A percentile compares a stretch with the other conserved stretches of the same genome.
These are phyloP conservation scores for Chelidonichthys spinosus DNA, from an alignment of 2,797 vertebrate species.

Conservation along the genomic window DNA sequence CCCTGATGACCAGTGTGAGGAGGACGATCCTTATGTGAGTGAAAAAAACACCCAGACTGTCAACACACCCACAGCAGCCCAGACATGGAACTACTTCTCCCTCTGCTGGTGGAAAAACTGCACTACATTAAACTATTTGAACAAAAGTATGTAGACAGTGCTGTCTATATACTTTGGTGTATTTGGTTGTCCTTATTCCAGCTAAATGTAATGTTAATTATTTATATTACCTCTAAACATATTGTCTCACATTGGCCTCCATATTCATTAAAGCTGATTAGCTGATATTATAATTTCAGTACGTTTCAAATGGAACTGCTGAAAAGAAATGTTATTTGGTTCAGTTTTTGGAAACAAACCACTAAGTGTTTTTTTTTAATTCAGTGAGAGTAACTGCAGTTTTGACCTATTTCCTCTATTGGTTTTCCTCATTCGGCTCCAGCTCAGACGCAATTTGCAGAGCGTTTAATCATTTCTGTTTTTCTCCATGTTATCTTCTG, in stretches of 20 bases:
- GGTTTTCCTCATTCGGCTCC: constrained; percentile 2
- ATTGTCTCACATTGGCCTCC: background rate
- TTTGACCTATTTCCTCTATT: constrained; percentile 2
- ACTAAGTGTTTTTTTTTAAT: background rate
- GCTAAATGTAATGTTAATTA: no score
- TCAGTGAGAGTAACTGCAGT: background rate
- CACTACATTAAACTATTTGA: constrained; percentile 10
- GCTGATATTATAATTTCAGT: background rate
- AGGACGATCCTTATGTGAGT: constrained; percentile 95
- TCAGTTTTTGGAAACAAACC: background rate
- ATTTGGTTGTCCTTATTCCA: background rate
- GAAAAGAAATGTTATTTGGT: background rate
- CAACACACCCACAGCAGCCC: background rate
- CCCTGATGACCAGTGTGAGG: constrained; percentile 92
- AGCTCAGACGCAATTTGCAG: background rate
- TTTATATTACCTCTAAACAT: no score
- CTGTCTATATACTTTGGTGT: background rate
- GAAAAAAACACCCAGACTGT: background rate
- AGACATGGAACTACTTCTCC: constrained; percentile 31
- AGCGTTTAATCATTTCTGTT: constrained; percentile 19
- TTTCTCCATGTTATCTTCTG: constrained; percentile 7
- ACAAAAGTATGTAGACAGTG: background rate
- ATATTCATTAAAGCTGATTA: no score
- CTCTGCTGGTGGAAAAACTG: constrained; percentile 60
- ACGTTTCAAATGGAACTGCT: background rate